Conservation (phyloP, 2,113 vertebrate genomes). For the Chionis minor region DNA sequence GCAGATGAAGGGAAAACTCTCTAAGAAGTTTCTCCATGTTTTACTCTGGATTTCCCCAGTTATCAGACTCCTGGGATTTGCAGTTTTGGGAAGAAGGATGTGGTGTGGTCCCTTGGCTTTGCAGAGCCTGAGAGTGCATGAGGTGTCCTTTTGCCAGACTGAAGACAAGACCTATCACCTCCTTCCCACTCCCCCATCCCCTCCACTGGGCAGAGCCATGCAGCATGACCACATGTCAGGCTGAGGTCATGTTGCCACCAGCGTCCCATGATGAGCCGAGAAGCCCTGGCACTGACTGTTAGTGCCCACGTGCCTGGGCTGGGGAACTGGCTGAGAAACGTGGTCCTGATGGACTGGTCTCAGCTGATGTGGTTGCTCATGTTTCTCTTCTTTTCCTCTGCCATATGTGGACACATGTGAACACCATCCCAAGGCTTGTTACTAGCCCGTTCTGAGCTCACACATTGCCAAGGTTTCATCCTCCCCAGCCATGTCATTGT, state of each 20-base stretch:
- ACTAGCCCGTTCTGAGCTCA: not conserved
- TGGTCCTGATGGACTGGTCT: not conserved
- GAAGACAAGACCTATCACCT: not conserved
- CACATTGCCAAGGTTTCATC: not conserved
- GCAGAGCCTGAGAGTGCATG: not conserved
- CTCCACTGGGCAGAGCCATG: fast-evolving
- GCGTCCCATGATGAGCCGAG: fast-evolving
- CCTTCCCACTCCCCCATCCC: not conserved
- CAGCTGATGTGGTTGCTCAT: not conserved
- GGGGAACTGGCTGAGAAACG: not conserved
- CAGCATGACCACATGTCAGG: not conserved
- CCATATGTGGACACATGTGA: fast-evolving
- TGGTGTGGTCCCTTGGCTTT: not conserved
- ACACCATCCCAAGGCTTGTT: not conserved
- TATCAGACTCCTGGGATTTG: not conserved
- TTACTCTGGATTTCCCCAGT: not conserved
- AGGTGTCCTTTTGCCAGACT: not conserved
- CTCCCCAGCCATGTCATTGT: not conserved
- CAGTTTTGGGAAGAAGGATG: not conserved
- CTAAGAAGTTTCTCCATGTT: not conserved
- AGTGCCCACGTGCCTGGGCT: fast-evolving
- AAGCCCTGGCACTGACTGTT: too few relatives aligned
- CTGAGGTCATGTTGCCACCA: not conserved
- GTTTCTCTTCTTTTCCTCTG: not conserved
- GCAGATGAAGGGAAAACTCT: not conserved